Conservation (phyloP, 2,113 vertebrate genomes). For the Galemys pyrenaicus region DNA sequence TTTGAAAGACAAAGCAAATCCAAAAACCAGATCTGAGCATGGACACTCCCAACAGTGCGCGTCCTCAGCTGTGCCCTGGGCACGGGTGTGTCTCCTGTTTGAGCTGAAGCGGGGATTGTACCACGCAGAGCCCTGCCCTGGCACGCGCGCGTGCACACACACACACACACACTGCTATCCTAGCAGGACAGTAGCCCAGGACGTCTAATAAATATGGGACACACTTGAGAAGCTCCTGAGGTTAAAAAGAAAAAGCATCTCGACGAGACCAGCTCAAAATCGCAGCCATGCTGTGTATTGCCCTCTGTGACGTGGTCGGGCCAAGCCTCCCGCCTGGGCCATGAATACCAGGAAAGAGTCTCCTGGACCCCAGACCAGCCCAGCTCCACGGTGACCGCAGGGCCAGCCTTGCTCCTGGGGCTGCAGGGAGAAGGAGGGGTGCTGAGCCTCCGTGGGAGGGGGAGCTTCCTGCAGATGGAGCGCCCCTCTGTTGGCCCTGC, state of each 20-base stretch:
- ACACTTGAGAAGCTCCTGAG: neutral
- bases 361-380: neutral
- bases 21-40: too few relatives aligned
- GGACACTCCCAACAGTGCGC: neutral
- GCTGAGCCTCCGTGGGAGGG: neutral
- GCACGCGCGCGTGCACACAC: neutral
- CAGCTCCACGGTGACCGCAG: neutral
- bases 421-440: neutral
- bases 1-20: too few relatives aligned
- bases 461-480: rapidly evolving
- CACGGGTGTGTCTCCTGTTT: neutral
- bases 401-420: neutral
- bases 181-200: neutral
- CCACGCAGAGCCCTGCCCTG: neutral
- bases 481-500: neutral
- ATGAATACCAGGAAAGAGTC: neutral
- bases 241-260: neutral
- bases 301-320: neutral
- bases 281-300: conserved; percentile 52
- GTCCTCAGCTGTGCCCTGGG: neutral
- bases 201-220: neutral
- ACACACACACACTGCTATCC: neutral
- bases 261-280: neutral
- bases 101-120: neutral
- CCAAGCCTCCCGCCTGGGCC: neutral